phyloP scores from a whole-genome alignment of 2,888 invertebrate species.

The Strigamia transsilvanica region DNA sequence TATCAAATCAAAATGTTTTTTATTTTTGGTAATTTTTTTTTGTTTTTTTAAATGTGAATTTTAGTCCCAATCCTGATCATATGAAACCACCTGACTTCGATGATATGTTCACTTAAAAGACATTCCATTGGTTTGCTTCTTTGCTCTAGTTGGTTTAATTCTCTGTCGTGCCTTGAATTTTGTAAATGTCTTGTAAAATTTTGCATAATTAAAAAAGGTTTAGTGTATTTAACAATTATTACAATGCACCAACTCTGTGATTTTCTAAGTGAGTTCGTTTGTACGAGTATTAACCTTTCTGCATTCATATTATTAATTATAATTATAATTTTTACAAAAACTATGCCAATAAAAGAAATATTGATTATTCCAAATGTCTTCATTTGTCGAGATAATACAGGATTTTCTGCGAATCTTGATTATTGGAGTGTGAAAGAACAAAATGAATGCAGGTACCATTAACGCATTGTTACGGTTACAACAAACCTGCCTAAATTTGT shows the following conservation, averaged over 20 bases:
- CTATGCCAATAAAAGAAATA: neutral
- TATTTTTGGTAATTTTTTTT: neutral
- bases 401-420: neutral
- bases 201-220: constrained; percentile 9
- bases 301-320: neutral
- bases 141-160: constrained; percentile 27
- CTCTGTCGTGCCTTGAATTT: constrained; percentile 37
- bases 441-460: neutral
- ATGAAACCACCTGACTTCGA: constrained; percentile 79
- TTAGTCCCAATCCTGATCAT: constrained; percentile 76
- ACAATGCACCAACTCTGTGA: constrained; percentile 19
- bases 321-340: neutral
- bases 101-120: constrained; percentile 76
- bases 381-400: neutral
- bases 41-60: neutral
- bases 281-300: neutral
- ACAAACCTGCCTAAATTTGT: neutral
- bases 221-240: neutral
- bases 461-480: neutral
- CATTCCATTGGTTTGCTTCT: constrained; percentile 8
- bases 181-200: constrained; percentile 31
- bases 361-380: neutral
- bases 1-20: constrained; percentile 2
- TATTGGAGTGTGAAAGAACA: neutral
- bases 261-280: neutral